A percentile compares a stretch with the other conserved stretches of the same genome.
phyloP scores from a whole-genome alignment of 2,113 vertebrate genomes.

The Paracanthobrama guichenoti region DNA sequence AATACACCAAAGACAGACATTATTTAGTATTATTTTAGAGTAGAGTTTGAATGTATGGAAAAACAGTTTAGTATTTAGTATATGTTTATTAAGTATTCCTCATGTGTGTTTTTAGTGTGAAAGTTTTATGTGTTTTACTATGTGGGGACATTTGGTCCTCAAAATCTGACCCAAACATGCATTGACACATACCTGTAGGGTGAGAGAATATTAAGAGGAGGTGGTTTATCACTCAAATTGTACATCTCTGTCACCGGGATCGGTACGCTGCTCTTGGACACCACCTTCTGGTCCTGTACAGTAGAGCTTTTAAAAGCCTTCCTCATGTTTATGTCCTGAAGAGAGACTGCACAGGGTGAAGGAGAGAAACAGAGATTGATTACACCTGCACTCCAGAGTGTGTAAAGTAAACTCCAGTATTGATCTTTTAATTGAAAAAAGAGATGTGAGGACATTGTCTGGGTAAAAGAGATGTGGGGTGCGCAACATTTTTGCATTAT shows the following conservation, averaged over 20 bases:
- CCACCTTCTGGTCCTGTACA: constrained; percentile 95
- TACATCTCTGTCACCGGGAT: constrained; percentile 92
- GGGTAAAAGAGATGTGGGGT: constrained; percentile 16
- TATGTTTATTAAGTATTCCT: no score
- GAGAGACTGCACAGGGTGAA: constrained; percentile 79
- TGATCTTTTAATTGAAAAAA: constrained; percentile 34
- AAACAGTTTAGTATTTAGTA: no score
- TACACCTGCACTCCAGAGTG: constrained; percentile 26
- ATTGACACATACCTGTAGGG: constrained; percentile 82
- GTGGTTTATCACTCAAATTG: constrained; percentile 92
- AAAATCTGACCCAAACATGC: background rate
- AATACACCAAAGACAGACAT: background rate
- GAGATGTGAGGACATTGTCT: background rate
- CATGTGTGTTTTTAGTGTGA: no score
- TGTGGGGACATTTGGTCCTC: background rate
- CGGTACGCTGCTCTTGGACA: constrained; percentile 94
- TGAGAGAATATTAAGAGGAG: constrained; percentile 91
- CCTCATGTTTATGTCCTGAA: constrained; percentile 99
- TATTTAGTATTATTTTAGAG: background rate
- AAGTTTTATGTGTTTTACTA: no score
- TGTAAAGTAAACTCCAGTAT: constrained; percentile 33
- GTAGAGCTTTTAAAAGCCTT: constrained; percentile 98
- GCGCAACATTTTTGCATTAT: constrained; percentile 18
- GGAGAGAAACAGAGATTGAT: constrained; percentile 32
- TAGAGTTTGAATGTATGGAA: no score